A percentile compares a stretch with the other conserved stretches of the same genome.
Evolutionary conservation across 1,140 invertebrate species (phyloP).

Genomic region (Vollenhovia emeryi): DNA sequence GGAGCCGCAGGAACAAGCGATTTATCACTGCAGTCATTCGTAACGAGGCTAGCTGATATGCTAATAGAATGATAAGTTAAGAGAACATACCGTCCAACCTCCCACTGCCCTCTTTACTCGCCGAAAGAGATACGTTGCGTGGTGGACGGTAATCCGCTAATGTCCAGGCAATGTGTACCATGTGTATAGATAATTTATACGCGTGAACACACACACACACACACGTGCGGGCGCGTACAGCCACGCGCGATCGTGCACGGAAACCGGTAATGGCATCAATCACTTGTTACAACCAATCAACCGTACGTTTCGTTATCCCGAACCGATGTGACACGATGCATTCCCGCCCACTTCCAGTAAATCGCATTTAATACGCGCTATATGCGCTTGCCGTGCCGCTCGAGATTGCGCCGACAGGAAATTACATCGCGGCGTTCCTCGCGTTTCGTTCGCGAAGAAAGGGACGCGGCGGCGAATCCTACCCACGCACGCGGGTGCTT

Average conservation of each 20-base stretch:
- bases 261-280: constrained; percentile 68
- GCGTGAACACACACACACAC: background rate
- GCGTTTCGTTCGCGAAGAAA: constrained; percentile 48
- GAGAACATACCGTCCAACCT: constrained; percentile 14
- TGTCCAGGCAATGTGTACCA: constrained; percentile 65
- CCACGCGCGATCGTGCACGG: background rate
- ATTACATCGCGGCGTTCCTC: constrained; percentile 58
- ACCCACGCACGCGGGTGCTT: constrained; percentile 11
- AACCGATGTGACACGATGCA: constrained; percentile 35
- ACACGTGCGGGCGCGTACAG: background rate
- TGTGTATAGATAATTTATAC: constrained; percentile 68
- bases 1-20: constrained; percentile 48
- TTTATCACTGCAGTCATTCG: constrained; percentile 53
- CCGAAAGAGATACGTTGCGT: constrained; percentile 64
- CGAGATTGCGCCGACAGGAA: constrained; percentile 55
- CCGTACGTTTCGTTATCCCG: constrained; percentile 70
- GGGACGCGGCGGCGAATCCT: background rate
- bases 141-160: constrained; percentile 66
- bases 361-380: constrained; percentile 57
- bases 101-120: constrained; percentile 27
- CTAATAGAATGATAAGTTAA: constrained; percentile 61
- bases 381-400: constrained; percentile 31
- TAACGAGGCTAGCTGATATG: constrained; percentile 54
- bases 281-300: constrained; percentile 71
- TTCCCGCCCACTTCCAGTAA: constrained; percentile 55